Base-by-base conservation (phyloP, 2,888 invertebrate species). In the Caenorhabditis drosophilae region DNA sequence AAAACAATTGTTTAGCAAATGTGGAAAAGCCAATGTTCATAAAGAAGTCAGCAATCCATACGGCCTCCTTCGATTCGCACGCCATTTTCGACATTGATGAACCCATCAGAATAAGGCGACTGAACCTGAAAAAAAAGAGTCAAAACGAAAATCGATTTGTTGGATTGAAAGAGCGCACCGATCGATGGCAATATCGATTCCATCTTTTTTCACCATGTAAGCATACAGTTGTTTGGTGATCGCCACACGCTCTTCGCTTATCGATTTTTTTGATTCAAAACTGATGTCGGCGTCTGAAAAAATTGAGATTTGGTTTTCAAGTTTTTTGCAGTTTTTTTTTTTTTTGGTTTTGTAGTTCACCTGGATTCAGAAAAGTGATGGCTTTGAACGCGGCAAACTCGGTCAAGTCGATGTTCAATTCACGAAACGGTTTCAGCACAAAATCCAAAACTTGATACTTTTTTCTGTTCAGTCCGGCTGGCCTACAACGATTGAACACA, bases 341-440 rank as follows among this genome's bases (percentile, higher is more conserved):
- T 41, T 61, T 40, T 38, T 11, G 22, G 23, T 7, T 45, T 44
- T 42, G 31, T 35, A 40, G 22, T 64, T 53, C 47, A 79, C 81
- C 81, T 51, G 82, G 82, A 75, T 82, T 82, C 40, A 82, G 62
- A 60, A 82, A 82, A 60, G 81, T 81, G 41, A 82, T 77, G 15
- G 80, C 78, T 51, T 81, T 82, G 44, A 78, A 79, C 0, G 82
- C 82, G 35, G 81, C 79, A 51, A 82, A 82, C 56, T 82, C 82
- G 35, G 75, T 74, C 20, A 67, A 59, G 58, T 82, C 82, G n/a
- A 82, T 68, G n/a, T 70, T 48, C 49, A 82, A 64, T 35, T 77
- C 63, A 22, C 82, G 60, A 49, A 82, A 75, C 41, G 82, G 82
- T 18, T 77, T 76, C 44, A 82, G 57, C 27, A 82, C 59, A 45